Evolutionary conservation across 1,140 invertebrate genomes (phyloP), one percentile per base, ranked within the genome.

Genomic region (Drosophila punjabiensis): DNA sequence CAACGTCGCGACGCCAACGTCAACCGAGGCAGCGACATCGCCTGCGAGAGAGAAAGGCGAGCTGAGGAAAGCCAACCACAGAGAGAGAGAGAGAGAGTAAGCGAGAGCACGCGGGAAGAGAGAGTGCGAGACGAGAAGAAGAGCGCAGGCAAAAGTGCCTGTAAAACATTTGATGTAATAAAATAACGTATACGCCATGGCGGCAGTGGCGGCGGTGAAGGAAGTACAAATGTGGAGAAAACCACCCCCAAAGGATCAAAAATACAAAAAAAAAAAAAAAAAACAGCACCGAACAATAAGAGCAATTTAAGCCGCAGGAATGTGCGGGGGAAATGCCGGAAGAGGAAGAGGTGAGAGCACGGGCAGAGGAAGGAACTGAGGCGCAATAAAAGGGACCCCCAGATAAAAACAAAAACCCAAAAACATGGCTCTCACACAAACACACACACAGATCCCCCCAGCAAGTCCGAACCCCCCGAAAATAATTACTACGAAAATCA

Each of bases 301-400:
- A 90, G 86, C 86, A 90, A 90, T 90, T 90, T 90, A 90, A 90
- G 82, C 86, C 86, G 73, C 86, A 90, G 82, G 82, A 90, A 90
- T 90, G 81, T 88, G 62, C 69, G 70, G 43, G 41, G 52, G 56
- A 71, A 68, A 68, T 68, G 60, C 68, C 76, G 78, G 81, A 91
- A 67, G 52, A 61, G 56, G 64, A 61, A 62, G 70, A 64, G 69
- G 63, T 33, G 77, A 67, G 70, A 67, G 78, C 63, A 60, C 58
- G 55, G 43, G 59, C 58, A 68, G 59, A 65, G 68, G 67, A 89
- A 71, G 75, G 76, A 76, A 76, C 47, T 55, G 56, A 81, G 71
- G 69, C 79, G 61, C 81, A 79, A 73, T 65, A 81, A 89, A 81
- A 73, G 73, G 68, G 47, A 50, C 43, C 70, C 66, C 68, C 68